A percentile compares a stretch with the other conserved stretches of the same genome.
These are phyloP conservation scores for Morpho achilles DNA, from an alignment of 2,888 invertebrate genomes.

Conservation along the genomic window DNA sequence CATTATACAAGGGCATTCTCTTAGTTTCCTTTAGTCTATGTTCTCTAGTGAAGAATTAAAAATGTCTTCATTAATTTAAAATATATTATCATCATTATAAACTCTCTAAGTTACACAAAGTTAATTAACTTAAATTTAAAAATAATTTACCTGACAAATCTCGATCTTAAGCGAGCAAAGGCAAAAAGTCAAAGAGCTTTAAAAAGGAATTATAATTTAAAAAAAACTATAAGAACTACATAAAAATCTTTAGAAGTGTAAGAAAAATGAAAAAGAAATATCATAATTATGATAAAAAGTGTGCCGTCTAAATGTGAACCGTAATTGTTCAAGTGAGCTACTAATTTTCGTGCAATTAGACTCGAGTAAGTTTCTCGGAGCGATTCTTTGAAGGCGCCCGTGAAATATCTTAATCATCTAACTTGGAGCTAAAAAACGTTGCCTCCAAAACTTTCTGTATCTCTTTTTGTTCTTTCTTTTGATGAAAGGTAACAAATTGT, in stretches of 20 bases:
- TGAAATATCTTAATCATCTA: conserved; percentile 65
- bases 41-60: too few species aligned
- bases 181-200: too few species aligned
- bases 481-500: conserved; percentile 40
- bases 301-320: conserved; percentile 27
- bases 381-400: conserved; percentile 43
- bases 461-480: conserved; percentile 31
- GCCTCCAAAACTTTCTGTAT: conserved; percentile 34
- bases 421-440: conserved; percentile 52
- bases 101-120: too few species aligned
- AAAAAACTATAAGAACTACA: neutral
- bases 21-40: too few species aligned
- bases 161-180: too few species aligned
- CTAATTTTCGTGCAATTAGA: conserved; percentile 71
- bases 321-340: conserved; percentile 59
- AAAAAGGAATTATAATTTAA: neutral
- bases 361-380: conserved; percentile 47
- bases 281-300: conserved; percentile 25
- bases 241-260: conserved; percentile 1
- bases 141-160: too few species aligned
- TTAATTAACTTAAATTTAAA: too few species aligned
- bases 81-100: too few species aligned
- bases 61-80: too few species aligned
- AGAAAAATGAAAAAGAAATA: neutral
- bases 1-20: too few species aligned